These are phyloP conservation scores for Ciconia maguari DNA, from an alignment of 2,113 vertebrate genomes.

Conservation along the genomic window DNA sequence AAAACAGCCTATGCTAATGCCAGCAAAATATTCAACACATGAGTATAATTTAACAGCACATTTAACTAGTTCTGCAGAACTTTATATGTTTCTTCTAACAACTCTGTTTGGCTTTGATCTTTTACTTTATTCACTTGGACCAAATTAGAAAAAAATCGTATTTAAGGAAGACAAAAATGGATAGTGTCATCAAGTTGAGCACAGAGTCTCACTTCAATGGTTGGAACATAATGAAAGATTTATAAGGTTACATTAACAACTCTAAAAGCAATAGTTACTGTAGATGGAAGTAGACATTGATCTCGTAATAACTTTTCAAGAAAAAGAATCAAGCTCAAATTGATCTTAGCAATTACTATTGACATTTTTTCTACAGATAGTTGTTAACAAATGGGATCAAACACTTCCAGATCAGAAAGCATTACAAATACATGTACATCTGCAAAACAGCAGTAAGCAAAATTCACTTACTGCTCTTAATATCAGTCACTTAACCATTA, in stretches of 20 bases:
- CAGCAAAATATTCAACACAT: not conserved
- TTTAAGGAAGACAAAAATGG: not conserved
- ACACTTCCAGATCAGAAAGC: not conserved
- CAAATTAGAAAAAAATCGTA: not conserved
- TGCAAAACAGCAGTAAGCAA: not conserved
- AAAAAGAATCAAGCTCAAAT: not conserved
- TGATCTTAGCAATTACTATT: not conserved
- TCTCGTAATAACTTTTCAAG: not conserved
- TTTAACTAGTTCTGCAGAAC: not conserved
- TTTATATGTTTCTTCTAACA: not conserved
- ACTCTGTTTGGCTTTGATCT: not conserved
- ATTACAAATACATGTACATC: not conserved
- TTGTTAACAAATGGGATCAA: not conserved
- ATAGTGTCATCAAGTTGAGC: not conserved
- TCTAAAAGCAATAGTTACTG: not conserved
- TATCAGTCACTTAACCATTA: not conserved
- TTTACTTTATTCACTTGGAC: not conserved
- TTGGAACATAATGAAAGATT: not conserved
- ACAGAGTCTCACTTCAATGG: not conserved
- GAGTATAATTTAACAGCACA: not conserved
- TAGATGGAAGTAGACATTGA: not conserved
- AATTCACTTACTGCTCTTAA: not conserved
- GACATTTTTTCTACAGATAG: not conserved
- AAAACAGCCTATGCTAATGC: not conserved
- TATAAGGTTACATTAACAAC: not conserved